Conservation (phyloP, 2,113 vertebrate species). For the Centropus unirufus region DNA sequence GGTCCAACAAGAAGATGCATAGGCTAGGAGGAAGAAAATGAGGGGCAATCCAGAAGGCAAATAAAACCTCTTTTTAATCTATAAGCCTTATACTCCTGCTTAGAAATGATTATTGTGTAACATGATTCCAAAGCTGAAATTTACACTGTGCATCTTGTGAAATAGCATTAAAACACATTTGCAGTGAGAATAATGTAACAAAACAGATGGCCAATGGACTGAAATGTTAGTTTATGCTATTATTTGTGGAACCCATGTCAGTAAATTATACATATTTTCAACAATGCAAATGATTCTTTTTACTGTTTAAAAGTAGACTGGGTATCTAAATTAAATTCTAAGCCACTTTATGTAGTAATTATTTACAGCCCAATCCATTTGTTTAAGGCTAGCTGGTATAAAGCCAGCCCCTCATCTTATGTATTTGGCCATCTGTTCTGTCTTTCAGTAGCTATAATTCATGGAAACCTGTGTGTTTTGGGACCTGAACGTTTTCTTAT, state of each 20-base stretch:
- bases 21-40: background rate
- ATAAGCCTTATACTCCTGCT: background rate
- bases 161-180: background rate
- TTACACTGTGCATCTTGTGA: background rate
- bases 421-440: conserved; percentile 35
- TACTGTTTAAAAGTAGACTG: conserved; percentile 43
- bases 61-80: background rate
- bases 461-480: background rate
- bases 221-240: background rate
- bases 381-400: background rate
- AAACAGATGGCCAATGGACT: conserved; percentile 43
- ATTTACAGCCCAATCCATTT: conserved; percentile 58
- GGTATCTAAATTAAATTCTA: conserved; percentile 49
- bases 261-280: conserved; percentile 49
- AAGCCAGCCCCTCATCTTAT: conserved; percentile 18
- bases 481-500: background rate
- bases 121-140: background rate
- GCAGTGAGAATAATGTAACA: conserved; percentile 16
- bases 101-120: background rate
- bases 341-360: conserved; percentile 45
- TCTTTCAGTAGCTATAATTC: background rate
- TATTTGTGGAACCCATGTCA: conserved; percentile 15
- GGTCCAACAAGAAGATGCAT: background rate
- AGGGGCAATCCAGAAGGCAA: background rate
- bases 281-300: conserved; percentile 39